These are phyloP conservation scores for Macrosteles quadrilineatus DNA, from an alignment of 1,140 invertebrate genomes.

Conservation along the genomic window DNA sequence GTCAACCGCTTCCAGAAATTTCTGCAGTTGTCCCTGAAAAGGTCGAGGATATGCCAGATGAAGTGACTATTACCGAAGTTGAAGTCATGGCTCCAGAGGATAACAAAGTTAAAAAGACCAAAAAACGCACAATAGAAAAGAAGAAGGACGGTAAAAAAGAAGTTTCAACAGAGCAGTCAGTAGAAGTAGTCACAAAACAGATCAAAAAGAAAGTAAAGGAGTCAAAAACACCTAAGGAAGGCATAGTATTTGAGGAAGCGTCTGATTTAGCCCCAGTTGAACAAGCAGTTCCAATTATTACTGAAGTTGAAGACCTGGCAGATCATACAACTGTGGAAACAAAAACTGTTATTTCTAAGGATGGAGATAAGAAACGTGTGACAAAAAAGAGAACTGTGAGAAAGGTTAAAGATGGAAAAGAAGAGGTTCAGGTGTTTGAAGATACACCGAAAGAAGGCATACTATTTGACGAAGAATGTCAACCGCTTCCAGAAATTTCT, in stretches of 20 bases:
- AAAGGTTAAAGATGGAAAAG: slow-evolving; percentile 37
- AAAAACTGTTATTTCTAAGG: slow-evolving; percentile 24
- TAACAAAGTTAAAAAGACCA: slow-evolving; percentile 44
- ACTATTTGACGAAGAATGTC: slow-evolving; percentile 44
- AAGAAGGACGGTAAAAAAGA: slow-evolving; percentile 33
- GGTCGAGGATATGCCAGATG: slow-evolving; percentile 41
- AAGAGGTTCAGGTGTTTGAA: slow-evolving; percentile 42
- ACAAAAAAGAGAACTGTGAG: slow-evolving; percentile 44
- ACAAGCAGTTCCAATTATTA: slow-evolving; percentile 34
- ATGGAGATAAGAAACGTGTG: slow-evolving; percentile 38
- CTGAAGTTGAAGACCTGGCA: slow-evolving; percentile 17
- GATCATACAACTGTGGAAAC: slow-evolving; percentile 38
- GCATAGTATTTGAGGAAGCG: not conserved
- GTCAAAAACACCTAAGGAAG: not conserved
- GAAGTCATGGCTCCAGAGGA: slow-evolving; percentile 38
- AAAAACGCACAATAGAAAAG: slow-evolving; percentile 46
- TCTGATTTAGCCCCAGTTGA: not conserved
- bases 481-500: slow-evolving; percentile 41
- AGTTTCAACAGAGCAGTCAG: not conserved
- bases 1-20: slow-evolving; percentile 32
- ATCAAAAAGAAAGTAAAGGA: not conserved
- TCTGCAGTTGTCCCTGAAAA: not conserved
- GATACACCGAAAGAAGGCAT: slow-evolving; percentile 44
- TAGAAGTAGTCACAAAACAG: not conserved
- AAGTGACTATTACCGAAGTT: slow-evolving; percentile 43